Base-by-base conservation (phyloP, 2,888 invertebrate genomes). In the Orthosia incerta region DNA sequence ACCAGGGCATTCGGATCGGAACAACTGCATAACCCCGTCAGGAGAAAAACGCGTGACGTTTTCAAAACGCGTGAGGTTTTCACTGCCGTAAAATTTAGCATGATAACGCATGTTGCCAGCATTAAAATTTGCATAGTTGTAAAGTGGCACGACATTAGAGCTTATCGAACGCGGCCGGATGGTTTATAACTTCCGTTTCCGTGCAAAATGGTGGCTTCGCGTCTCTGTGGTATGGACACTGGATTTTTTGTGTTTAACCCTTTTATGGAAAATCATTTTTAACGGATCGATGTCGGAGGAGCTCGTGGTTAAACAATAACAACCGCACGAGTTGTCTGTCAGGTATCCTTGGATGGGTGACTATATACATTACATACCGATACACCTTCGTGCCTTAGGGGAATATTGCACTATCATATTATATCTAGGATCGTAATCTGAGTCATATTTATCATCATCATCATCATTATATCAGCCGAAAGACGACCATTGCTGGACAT, bases 131-230 rank as follows among this genome's bases (percentile, higher is more conserved):
- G 82, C 86, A 87, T 87, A 85, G 82, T 85, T 76, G 82, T 79
- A 75, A 87, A 80, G 72, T 74, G 74, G 80, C 82, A 80, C 85
- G 87, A 86, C 87, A 89, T 89, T 89, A 88, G 87, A 76, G 90
- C 89, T 89, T 89, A 89, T 89, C 89, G 88, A 88, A 86, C 82
- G 76, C 77, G 70, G 76, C 82, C 86, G 87, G 80, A 83, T 89
- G 90, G 84, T 89, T 90, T 89, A 90, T 89, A 85, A 79, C 87
- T 89, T 90, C 90, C 89, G 89, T 77, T 86, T 86, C 87, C 86
- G 76, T 74, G 78, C 66, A 80, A 82, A 80, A 86, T 81, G 88
- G 88, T 75, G 74, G 77, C 64, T 60, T 57, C 66, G 51, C 66
- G 65, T 71, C 71, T 69, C 78, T 78, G 55, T 75, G 63, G 62